Conservation (phyloP, 2,888 invertebrate species). For the Epinotia demarniana region DNA sequence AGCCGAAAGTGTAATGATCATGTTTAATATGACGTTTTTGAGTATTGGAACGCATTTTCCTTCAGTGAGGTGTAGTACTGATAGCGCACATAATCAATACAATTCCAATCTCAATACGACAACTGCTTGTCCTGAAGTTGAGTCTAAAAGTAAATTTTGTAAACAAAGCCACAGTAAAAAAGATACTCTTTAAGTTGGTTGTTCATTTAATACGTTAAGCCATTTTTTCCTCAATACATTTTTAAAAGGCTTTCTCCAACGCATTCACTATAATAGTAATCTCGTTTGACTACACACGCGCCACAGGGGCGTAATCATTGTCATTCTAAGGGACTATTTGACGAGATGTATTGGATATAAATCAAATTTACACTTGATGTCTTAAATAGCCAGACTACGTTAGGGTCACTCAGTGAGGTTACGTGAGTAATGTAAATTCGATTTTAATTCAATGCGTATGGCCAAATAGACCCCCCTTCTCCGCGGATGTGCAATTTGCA, state of each 20-base stretch:
- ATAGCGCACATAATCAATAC: too few species aligned
- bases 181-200: neutral
- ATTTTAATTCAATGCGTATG: neutral
- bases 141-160: neutral
- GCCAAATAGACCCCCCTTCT: constrained; percentile 40
- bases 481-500: constrained; percentile 58
- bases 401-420: too few species aligned
- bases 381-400: too few species aligned
- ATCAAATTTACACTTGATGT: neutral
- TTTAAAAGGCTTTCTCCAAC: constrained; percentile 31
- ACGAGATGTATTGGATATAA: neutral
- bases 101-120: neutral
- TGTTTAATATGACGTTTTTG: too few species aligned
- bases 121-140: neutral
- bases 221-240: constrained; percentile 20
- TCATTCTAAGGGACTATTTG: constrained; percentile 46
- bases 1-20: too few species aligned
- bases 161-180: neutral
- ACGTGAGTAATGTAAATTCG: neutral
- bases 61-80: rapidly evolving
- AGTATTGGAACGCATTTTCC: too few species aligned
- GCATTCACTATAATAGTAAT: constrained; percentile 40
- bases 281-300: constrained; percentile 35
- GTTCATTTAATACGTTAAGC: constrained; percentile 2
- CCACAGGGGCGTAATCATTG: constrained; percentile 49